These are phyloP conservation scores for Alitta virens DNA, from an alignment of 2,888 invertebrate genomes.

Conservation along the genomic window DNA sequence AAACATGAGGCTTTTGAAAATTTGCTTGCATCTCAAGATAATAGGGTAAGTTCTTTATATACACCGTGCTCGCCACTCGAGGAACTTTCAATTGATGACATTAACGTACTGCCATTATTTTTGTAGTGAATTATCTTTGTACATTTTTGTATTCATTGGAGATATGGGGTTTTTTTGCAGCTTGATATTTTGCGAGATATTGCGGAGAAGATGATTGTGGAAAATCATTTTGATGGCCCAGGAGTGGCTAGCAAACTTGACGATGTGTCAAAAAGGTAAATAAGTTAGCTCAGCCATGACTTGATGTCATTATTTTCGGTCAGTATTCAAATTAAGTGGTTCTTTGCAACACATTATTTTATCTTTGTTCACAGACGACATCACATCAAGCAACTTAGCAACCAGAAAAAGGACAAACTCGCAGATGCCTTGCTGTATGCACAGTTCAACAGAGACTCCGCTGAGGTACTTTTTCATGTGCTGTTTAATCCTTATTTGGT, in stretches of 20 bases:
- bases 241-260: conserved; percentile 74
- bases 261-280: conserved; percentile 63
- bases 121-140: no score
- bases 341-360: no score
- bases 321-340: no score
- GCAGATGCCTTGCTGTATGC: conserved; percentile 78
- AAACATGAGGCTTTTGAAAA: conserved; percentile 99
- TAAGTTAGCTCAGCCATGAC: no score
- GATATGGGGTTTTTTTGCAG: conserved; percentile 33
- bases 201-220: conserved; percentile 81
- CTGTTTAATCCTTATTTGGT: no score
- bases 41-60: conserved; percentile 62
- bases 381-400: conserved; percentile 66
- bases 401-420: conserved; percentile 68
- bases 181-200: conserved; percentile 77
- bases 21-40: conserved; percentile 96
- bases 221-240: conserved; percentile 82
- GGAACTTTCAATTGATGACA: no score
- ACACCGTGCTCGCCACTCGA: no score
- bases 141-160: no score
- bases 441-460: conserved; percentile 87
- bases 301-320: no score
- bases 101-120: no score
- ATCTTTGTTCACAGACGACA: conserved; percentile 34
- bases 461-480: no score